Evolutionary conservation across 2,113 vertebrate species (phyloP), one percentile per base, ranked within the genome.

Genomic region (Capreolus pygargus): DNA sequence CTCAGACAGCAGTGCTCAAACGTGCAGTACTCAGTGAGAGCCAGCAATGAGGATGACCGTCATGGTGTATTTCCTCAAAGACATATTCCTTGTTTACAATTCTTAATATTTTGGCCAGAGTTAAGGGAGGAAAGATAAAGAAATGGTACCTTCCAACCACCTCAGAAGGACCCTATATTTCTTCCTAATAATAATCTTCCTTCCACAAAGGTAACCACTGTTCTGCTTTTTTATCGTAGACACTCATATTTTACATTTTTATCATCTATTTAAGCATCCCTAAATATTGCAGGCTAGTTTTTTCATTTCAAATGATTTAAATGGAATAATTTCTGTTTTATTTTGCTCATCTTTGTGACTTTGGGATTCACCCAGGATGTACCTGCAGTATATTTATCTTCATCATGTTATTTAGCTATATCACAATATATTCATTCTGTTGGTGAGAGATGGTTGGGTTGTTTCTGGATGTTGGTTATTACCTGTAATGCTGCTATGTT

Each of bases 401-500:
- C 25, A 23, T 2, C 15, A 13, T 81, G 81, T 64, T 74, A 19
- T 55, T 94, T 84, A 52, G 58, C 16, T 57, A 14, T 10, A 33
- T 39, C 27, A 43, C 17, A 11, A 13, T 43, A 15, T 79, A 60
- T 89, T 64, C 55, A n/a, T 64, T 82, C 28, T 27, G 1, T 16
- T 86, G 16, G 33, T 43, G 16, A 5, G 52, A 30, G 4, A 27
- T 5, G 23, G 61, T 89, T 45, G 36, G 14, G 21, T 92, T 81
- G 5, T 81, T 88, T 86, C 19, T 61, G 19, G 21, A 21, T 76
- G 61, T 17, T 30, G 28, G 4, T n/a, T 89, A 1, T 52, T 82
- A 76, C 0, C 15, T 0, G 1, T 12, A 67, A 25, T 36, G 52
- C 23, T 61, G 7, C 45, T 84, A 0, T 81, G 57, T 27, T 64